These are phyloP conservation scores for Calameuta idolon DNA, from an alignment of 2,888 invertebrate species.

Conservation along the genomic window DNA sequence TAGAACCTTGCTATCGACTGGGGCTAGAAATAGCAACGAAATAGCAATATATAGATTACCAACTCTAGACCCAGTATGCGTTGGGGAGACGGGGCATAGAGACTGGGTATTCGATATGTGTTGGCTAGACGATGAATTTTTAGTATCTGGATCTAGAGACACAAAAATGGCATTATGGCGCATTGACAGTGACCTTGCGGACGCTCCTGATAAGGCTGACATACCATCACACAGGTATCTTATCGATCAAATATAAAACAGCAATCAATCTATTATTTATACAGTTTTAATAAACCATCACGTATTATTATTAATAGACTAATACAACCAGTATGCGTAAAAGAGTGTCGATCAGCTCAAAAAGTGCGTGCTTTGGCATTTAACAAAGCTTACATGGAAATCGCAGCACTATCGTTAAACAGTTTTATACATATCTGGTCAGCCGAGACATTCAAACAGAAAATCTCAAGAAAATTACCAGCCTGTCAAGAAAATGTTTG, in stretches of 20 bases:
- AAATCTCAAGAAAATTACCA: conserved; percentile 86
- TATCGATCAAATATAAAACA: conserved; percentile 6
- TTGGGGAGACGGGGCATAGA: conserved; percentile 90
- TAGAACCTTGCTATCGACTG: conserved; percentile 88
- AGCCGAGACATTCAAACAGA: conserved; percentile 89
- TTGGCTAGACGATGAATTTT: conserved; percentile 96
- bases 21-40: conserved; percentile 92
- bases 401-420: conserved; percentile 91
- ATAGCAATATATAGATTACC: conserved; percentile 91
- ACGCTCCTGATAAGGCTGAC: conserved; percentile 67
- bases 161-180: conserved; percentile 92
- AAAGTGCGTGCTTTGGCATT: conserved; percentile 88
- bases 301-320: conserved; percentile 39
- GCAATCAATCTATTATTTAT: not conserved
- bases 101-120: conserved; percentile 96
- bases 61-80: conserved; percentile 94
- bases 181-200: conserved; percentile 71
- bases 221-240: conserved; percentile 68
- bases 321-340: conserved; percentile 75
- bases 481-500: conserved; percentile 95
- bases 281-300: not conserved
- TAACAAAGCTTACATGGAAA: conserved; percentile 86
- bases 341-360: conserved; percentile 84
- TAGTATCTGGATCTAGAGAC: conserved; percentile 94
- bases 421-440: conserved; percentile 95